phyloP scores from a whole-genome alignment of 2,113 vertebrate genomes.

The Neodontobutis hainanensis region DNA sequence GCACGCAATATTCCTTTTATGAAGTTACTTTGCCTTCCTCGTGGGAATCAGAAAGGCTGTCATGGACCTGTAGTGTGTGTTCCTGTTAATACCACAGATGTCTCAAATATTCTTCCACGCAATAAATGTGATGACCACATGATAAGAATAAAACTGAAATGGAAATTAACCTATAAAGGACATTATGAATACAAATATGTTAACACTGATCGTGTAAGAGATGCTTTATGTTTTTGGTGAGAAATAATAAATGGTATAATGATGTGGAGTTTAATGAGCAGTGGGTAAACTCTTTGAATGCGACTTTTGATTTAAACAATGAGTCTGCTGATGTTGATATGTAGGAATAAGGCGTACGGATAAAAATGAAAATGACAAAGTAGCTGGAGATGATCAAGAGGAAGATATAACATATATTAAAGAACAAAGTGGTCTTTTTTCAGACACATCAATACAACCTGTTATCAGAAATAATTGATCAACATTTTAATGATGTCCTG shows the following conservation, averaged over 20 bases:
- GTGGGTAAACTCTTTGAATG: background rate
- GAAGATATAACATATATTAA: no score
- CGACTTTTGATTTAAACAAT: no score
- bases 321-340: no score
- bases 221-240: background rate
- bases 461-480: no score
- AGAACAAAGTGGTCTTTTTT: no score
- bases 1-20: constrained; percentile 31
- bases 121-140: background rate
- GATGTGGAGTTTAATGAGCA: background rate
- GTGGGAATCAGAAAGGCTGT: constrained; percentile 23
- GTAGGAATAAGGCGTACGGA: background rate
- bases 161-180: background rate
- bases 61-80: constrained; percentile 24
- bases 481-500: no score
- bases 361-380: background rate
- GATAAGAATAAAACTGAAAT: background rate
- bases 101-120: background rate
- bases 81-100: background rate
- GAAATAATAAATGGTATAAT: background rate
- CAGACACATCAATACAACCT: no score
- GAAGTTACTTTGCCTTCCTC: constrained; percentile 11
- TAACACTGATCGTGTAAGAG: background rate
- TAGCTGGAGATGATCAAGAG: no score
- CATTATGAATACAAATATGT: background rate